Base-by-base conservation (phyloP, 2,113 vertebrate species). In the Hemibagrus wyckioides region DNA sequence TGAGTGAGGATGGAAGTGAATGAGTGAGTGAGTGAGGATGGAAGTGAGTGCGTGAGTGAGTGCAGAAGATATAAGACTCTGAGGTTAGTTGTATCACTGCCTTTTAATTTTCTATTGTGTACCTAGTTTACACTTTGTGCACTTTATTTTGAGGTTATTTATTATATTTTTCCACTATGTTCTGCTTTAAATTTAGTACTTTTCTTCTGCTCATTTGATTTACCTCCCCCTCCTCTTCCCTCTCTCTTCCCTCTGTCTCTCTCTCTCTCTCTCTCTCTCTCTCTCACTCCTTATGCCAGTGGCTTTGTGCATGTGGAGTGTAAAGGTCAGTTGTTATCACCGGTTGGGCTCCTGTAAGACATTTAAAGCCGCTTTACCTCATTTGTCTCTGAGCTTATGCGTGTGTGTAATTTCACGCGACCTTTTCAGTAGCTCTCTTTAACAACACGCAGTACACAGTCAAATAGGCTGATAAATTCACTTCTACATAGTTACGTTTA, bases 271-370 rank as follows among this genome's bases (percentile, higher is more conserved):
- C 77, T 71, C 52, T 73, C 44, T 61, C 41, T 25, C 56, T n/a
- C 56, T 5, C 4, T 33, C n/a, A 10, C 33, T 61, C 39, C 7
- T 84, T 59, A 59, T 84, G 76, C 67, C 50, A 21, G 59, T 14
- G 33, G n/a, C 15, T 71, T 39, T 33, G 56, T 59, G 65, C 39
- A 59, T 87, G 48, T 82, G 56, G 48, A 48, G 59, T 84, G 76
- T 84, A 84, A 86, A 87, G 75, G 85, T 86, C 80, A 83, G 80
- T 39, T 83, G 50, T 86, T 71, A 69, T 82, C 84, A 57, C 69
- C 41, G 44, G 80, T 65, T 80, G 75, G 77, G 48, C 67, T 80
- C 81, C 85, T 41, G 85, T 44, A 84, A 84, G n/a, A 82, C 80
- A 84, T 73, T 85, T 85, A 69, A 87, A 57, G 77, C 65, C 23